Evolutionary conservation across 2,888 invertebrate genomes (phyloP).

Genomic region (Drosophila tripunctata): DNA sequence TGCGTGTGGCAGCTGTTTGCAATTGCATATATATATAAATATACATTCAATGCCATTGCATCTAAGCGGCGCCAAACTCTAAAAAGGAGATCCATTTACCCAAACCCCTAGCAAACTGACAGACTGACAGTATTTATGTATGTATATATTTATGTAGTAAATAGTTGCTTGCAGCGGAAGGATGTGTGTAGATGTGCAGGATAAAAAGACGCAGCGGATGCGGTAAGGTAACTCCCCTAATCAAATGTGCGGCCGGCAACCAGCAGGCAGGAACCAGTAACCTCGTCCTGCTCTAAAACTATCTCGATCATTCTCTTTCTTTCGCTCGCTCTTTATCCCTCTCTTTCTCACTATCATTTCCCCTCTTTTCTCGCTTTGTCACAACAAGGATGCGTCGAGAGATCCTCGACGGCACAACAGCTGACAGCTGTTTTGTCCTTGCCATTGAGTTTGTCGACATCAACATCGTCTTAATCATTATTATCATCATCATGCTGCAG

Average conservation of each 20-base stretch:
- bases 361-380: constrained; percentile 31
- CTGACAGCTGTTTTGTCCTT: constrained; percentile 69
- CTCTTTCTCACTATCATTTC: not conserved
- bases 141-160: constrained; percentile 23
- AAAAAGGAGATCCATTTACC: constrained; percentile 33
- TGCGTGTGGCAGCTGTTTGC: constrained; percentile 58
- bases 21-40: not conserved
- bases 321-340: not conserved
- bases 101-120: constrained; percentile 25
- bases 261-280: constrained; percentile 3
- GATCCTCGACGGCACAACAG: constrained; percentile 66
- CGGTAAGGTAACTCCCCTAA: constrained; percentile 72
- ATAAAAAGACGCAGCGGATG: constrained; percentile 64
- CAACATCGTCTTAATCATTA: constrained; percentile 20
- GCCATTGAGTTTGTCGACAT: constrained; percentile 29
- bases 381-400: constrained; percentile 29
- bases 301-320: constrained; percentile 24
- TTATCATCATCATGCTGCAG: constrained; percentile 17
- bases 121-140: not conserved
- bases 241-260: constrained; percentile 51
- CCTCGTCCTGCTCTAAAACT: constrained; percentile 41
- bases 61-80: constrained; percentile 45
- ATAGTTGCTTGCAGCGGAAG: constrained; percentile 50
- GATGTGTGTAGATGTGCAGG: constrained; percentile 60
- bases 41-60: constrained; percentile 6